phyloP scores from a whole-genome alignment of 2,888 invertebrate species.

The Lasioglossum calceatum region DNA sequence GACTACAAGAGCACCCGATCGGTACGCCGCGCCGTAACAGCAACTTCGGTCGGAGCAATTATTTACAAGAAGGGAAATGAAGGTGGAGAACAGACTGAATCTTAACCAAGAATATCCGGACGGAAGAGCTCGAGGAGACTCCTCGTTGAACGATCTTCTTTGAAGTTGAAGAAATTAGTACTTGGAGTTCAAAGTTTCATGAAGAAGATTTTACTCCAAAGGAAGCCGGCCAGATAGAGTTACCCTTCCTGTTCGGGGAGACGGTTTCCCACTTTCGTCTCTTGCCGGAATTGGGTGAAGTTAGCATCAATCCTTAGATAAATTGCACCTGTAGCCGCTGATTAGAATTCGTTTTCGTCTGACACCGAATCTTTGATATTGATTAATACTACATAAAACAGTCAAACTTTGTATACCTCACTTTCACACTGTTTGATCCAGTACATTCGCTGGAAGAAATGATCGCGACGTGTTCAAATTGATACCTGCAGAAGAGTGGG shows the following conservation, averaged over 20 bases:
- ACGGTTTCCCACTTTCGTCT: neutral
- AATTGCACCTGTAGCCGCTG: neutral
- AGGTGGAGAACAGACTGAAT: neutral
- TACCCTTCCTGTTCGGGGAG: neutral
- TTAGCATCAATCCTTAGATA: neutral
- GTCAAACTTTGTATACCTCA: too few species aligned
- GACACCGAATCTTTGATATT: neutral
- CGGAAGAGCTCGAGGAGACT: neutral
- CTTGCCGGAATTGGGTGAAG: neutral
- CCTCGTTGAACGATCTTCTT: neutral
- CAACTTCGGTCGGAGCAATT: neutral
- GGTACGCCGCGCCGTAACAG: neutral
- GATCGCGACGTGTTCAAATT: neutral
- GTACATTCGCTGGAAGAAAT: too few species aligned
- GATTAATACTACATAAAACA: neutral
- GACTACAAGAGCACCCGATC: neutral
- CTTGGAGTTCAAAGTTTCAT: neutral
- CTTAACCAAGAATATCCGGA: slow-evolving; percentile 6
- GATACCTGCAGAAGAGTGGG: neutral
- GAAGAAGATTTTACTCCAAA: neutral
- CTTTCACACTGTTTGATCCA: too few species aligned
- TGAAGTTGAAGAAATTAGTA: slow-evolving; percentile 18
- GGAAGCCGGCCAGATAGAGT: neutral
- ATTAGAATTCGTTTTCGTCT: neutral
- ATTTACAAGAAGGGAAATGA: slow-evolving; percentile 11